Evolutionary conservation across 1,140 invertebrate species (phyloP), one percentile per base, ranked within the genome.

Genomic region (Elymnias hypermnestra): DNA sequence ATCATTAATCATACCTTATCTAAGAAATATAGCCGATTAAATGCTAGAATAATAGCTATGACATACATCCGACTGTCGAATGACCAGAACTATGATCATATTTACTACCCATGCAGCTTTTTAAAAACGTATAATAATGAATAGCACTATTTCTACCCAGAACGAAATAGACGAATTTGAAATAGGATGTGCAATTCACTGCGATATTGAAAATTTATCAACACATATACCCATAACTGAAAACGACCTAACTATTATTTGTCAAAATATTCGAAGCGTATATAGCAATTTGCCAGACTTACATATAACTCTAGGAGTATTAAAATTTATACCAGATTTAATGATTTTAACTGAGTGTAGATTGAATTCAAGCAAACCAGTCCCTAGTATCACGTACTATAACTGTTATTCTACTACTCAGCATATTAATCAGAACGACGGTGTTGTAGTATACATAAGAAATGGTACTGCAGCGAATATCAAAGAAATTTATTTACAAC

Each of bases 291-390:
- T 47, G 15, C 9, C 31, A 23, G 45, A 47, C 12, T 23, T 47
- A 7, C 22, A 47, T 10, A 10, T 23, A 0, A 31, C n/a, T 5
- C 5, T 39, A 8, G n/a, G n/a, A 2, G 2, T 7, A 18, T 13
- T 45, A 2, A 12, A 28, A 4, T 36, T 36, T 18, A 1, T 1
- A 4, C 6, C 10, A 14, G 31, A 45, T 26, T 31, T 39, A 13
- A 22, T 39, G 18, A 33, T 47, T 8, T 15, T 47, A 4, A 47
- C 45, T 1, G 45, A 47, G 23, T 47, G 36, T 19, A n/a, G 45
- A 4, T 6, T 45, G 26, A 6, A 37, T 5, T 4, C n/a, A 17
- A 26, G 18, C 12, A 45, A 28, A 36, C 6, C 7, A 12, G 18
- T 37, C 5, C 43, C 43, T 6, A 6, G 26, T 18, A 23, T 23